Evolutionary conservation across 2,113 vertebrate species (phyloP), one percentile per base, ranked within the genome.

Genomic region (Caranx ignobilis): DNA sequence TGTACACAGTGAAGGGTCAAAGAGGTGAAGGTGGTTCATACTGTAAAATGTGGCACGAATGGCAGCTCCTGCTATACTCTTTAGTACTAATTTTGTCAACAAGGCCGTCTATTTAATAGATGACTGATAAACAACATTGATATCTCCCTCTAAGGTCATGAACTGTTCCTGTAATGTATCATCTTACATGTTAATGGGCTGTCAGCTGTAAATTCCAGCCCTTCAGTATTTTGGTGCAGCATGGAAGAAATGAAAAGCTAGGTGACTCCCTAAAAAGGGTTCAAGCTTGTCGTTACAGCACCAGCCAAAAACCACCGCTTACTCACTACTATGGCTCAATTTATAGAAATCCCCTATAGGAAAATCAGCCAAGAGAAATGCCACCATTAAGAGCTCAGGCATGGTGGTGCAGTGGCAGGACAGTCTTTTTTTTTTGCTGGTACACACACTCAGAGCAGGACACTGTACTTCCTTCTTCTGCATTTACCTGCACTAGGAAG

Each of bases 341-440:
- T 88, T 88, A 88, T 84, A 73, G 76, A 82, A 86, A 60, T 71
- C 61, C 79, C 83, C 74, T 57, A 70, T 50, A 31, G 79, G 69
- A 85, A 85, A 83, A 81, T 77, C 59, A 71, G 78, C 89, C 59
- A 84, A 81, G 66, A 78, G 71, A 66, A 82, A 84, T 4, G 55
- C 52, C 74, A 50, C 71, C 39, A 74, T 81, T 83, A 83, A 76
- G 67, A 82, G 73, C 39, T 39, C 45, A 81, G 39, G 74, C 50
- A 79, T 55, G 54, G 64, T 16, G 52, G 67, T 69, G 59, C 19
- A 45, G 78, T 62, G 72, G 66, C 62, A 79, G 69, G 55, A 57
- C 74, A 81, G 79, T 80, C 62, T 65, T 79, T 74, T 89, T 80
- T 47, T 54, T 64, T 75, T 50, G 59, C 34, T 75, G 67, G 62